Evolutionary conservation across 2,113 vertebrate genomes (phyloP).

Genomic region (Thamnophis sirtalis): DNA sequence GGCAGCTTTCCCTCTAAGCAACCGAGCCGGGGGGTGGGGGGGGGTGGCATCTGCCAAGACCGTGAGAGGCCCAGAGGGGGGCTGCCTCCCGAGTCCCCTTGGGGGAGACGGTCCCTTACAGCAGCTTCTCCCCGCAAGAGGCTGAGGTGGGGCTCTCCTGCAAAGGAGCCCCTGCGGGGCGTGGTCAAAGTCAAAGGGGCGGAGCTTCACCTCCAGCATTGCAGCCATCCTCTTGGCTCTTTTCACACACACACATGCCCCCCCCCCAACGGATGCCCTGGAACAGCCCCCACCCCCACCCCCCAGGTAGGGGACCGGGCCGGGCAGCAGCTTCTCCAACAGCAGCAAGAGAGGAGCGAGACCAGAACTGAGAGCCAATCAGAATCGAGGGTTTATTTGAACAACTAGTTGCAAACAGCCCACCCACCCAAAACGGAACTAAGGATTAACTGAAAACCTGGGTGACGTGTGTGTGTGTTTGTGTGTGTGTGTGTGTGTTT

Average conservation of each 20-base stretch:
- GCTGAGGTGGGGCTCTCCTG: background rate
- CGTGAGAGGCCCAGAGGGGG: background rate
- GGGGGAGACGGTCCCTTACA: background rate
- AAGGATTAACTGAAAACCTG: constrained; percentile 57
- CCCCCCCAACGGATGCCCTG: background rate
- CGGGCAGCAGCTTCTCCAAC: background rate
- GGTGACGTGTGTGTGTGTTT: background rate
- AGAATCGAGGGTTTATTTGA: constrained; percentile 66
- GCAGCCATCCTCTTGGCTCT: background rate
- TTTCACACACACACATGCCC: background rate
- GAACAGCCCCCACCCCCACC: background rate
- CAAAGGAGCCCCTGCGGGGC: background rate
- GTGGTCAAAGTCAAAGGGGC: background rate
- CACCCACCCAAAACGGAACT: constrained; percentile 64
- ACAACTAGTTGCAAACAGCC: constrained; percentile 66
- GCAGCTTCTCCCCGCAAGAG: background rate
- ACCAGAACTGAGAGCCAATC: constrained; percentile 43
- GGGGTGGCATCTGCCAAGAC: background rate
- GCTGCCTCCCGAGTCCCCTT: background rate
- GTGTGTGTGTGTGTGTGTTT: constrained; percentile 9
- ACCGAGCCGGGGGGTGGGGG: background rate
- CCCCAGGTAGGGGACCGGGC: background rate
- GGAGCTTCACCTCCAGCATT: background rate
- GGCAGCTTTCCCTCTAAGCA: background rate
- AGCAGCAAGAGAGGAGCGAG: constrained; percentile 46